Percentiles rank a stretch among this genome's conserved stretches.
Conservation (phyloP, 2,113 vertebrate genomes). For the Alligator mississippiensis region DNA sequence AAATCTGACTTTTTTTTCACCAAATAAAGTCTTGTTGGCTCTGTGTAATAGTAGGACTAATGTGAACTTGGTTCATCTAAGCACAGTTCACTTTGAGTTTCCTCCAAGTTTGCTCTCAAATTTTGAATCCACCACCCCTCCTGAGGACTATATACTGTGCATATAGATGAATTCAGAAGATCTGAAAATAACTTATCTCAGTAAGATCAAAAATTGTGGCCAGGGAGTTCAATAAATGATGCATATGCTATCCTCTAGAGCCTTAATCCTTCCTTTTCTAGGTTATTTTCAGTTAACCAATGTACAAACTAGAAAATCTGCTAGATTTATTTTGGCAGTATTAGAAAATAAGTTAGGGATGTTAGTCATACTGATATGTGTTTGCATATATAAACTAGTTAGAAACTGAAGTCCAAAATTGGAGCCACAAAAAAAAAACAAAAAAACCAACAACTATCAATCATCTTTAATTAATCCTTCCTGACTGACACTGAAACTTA, state of each 20-base stretch:
- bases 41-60: background rate
- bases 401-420: background rate
- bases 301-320: background rate
- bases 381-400: background rate
- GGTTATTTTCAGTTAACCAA: constrained; percentile 16
- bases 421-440: background rate
- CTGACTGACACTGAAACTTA: background rate
- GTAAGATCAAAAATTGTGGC: background rate
- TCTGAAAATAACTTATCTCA: constrained; percentile 9
- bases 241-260: background rate
- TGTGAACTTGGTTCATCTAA: background rate
- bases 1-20: background rate
- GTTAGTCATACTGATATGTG: background rate
- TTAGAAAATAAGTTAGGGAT: background rate
- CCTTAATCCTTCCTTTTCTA: background rate
- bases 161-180: background rate
- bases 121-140: constrained; percentile 1
- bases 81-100: background rate
- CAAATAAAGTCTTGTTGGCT: background rate
- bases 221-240: constrained; percentile 37
- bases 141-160: background rate
- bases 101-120: constrained; percentile 1
- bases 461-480: background rate
- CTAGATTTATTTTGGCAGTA: background rate
- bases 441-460: background rate